Base-by-base conservation (phyloP, 2,797 vertebrate genomes). In the Acipenser transmontanus region DNA sequence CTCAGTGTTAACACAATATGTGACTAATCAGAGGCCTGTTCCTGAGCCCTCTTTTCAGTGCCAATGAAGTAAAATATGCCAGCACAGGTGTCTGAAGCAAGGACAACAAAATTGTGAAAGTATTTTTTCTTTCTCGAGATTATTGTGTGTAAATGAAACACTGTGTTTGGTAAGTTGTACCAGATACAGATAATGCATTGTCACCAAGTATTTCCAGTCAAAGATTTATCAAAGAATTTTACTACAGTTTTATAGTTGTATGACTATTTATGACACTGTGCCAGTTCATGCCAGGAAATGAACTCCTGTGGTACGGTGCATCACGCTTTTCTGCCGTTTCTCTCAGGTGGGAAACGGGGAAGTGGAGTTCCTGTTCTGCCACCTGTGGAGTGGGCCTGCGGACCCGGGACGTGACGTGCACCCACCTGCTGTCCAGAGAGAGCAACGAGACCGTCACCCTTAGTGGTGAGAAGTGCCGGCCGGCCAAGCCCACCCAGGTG, bases 321-420 rank as follows among this genome's bases (percentile, higher is more conserved):
- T 34, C 34, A 34, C 4, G 34, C 34, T 20, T 60, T 20, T 12
- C 60, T 48, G 62, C 51, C 70, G 7, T 66, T 65, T 69, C 78
- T 70, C 68, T 70, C 85, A 99, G 97, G 76, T 99, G 97, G 97
- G 91, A 94, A 77, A 82, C 85, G 62, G 93, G 92, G 57, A 85
- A 85, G 49, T 99, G 97, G 97, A 95, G 92, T 66, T 84, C 86
- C 1, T 99, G 97, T 75, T 96, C 95, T 57, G 91, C 94, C 68
- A 94, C 93, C 10, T 99, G 97, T 70, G 97, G 97, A 1, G 92
- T 95, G 54, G 96, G 97, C 67, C 82, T 99, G 54, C 93, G 93
- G 81, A 96, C 91, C 63, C 90, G 97, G 49, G 80, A 90, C 4
- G 91, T 98, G 74, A 81, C 84, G 62, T 99, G 96, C 68, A 85